Conservation (phyloP, 2,113 vertebrate species). For the Mobula hypostoma region DNA sequence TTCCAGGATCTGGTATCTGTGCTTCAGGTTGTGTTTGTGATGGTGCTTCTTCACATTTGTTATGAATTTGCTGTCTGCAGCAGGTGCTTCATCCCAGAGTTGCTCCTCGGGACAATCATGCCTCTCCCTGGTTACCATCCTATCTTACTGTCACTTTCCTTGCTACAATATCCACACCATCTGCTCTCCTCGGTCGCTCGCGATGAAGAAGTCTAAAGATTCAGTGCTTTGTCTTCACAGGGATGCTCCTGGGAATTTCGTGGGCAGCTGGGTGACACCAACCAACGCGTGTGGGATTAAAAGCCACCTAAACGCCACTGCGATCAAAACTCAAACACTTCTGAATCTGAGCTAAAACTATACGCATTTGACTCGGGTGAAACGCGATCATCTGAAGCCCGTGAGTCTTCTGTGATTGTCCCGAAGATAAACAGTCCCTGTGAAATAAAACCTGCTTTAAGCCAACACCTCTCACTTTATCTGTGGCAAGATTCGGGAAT, state of each 20-base stretch:
- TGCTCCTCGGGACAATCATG: neutral
- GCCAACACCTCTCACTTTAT: neutral
- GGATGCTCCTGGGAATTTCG: neutral
- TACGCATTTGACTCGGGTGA: neutral
- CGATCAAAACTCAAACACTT: neutral
- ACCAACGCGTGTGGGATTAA: neutral
- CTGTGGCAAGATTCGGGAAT: neutral
- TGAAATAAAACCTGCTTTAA: neutral
- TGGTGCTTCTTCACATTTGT: conserved; percentile 60
- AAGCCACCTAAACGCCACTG: neutral
- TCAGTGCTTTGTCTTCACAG: neutral
- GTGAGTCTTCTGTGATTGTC: neutral
- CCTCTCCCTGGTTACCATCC: neutral
- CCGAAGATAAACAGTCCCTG: neutral
- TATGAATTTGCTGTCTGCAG: neutral
- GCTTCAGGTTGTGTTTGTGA: conserved; percentile 67
- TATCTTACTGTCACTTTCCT: neutral
- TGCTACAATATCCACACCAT: neutral
- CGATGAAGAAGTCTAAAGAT: neutral
- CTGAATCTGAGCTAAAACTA: neutral
- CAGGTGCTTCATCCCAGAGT: neutral
- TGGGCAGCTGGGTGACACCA: neutral
- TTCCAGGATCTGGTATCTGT: conserved; percentile 66
- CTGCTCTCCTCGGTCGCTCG: neutral
- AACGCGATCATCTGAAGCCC: neutral